Evolutionary conservation across 2,888 invertebrate genomes (phyloP).

Genomic region (Drosophila robusta): DNA sequence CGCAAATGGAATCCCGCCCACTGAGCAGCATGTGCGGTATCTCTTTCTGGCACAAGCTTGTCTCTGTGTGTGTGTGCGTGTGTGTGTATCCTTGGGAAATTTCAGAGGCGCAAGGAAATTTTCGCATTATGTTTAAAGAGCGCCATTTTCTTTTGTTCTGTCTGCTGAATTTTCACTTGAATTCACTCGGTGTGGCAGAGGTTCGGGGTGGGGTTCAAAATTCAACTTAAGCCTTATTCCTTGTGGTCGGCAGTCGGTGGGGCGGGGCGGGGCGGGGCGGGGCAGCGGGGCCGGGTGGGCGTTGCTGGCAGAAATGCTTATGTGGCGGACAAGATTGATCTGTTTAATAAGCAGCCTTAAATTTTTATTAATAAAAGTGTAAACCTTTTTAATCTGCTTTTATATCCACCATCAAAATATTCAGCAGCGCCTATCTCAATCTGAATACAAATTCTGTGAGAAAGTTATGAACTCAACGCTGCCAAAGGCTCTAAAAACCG

Average conservation of each 20-base stretch:
- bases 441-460: constrained; percentile 36
- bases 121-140: constrained; percentile 46
- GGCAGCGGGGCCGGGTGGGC: constrained; percentile 10
- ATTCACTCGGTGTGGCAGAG: constrained; percentile 18
- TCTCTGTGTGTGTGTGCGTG: constrained; percentile 9
- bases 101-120: constrained; percentile 62
- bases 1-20: constrained; percentile 71
- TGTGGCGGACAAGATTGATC: constrained; percentile 69
- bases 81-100: constrained; percentile 60
- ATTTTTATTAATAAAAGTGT: constrained; percentile 46
- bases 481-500: too few species aligned
- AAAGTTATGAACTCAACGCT: too few species aligned
- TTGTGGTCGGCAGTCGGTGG: constrained; percentile 7
- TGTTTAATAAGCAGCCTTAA: constrained; percentile 72
- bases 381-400: constrained; percentile 54
- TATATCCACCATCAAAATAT: constrained; percentile 26
- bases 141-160: constrained; percentile 67
- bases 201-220: constrained; percentile 28
- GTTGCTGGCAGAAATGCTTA: constrained; percentile 26
- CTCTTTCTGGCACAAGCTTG: constrained; percentile 57
- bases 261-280: neutral
- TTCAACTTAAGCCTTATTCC: constrained; percentile 29
- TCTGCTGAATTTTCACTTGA: constrained; percentile 38
- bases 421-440: constrained; percentile 20
- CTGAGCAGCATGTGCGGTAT: constrained; percentile 55